These are phyloP conservation scores for Apis laboriosa DNA, from an alignment of 1,140 invertebrate genomes.

Conservation along the genomic window DNA sequence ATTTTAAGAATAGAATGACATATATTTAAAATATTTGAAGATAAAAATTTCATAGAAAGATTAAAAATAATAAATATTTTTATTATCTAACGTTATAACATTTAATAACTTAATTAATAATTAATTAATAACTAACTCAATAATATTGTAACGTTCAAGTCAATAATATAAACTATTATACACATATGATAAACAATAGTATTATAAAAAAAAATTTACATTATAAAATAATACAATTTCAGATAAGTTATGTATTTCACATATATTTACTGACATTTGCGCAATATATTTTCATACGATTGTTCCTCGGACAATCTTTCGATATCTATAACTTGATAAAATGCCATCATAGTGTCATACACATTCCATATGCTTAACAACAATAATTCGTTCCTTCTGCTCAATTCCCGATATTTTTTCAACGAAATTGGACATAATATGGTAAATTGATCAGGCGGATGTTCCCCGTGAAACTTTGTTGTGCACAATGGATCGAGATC, in stretches of 20 bases:
- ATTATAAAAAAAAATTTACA: too few species aligned
- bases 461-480: background rate
- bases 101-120: too few species aligned
- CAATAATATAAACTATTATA: too few species aligned
- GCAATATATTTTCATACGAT: background rate
- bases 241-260: background rate
- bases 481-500: conserved; percentile 4
- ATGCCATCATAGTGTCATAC: background rate
- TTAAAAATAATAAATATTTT: too few species aligned
- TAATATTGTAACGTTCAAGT: too few species aligned
- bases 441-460: background rate
- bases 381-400: background rate
- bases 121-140: too few species aligned
- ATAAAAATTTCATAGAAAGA: too few species aligned
- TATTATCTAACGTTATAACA: too few species aligned
- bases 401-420: background rate
- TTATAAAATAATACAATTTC: background rate
- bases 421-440: background rate
- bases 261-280: background rate
- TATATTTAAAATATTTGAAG: too few species aligned
- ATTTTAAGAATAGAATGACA: too few species aligned
- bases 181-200: background rate
- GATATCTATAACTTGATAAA: conserved; percentile 26
- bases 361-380: conserved; percentile 24
- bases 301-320: background rate